Percentiles rank a stretch among this genome's conserved stretches.
Evolutionary conservation across 2,113 vertebrate genomes (phyloP).

Genomic region (Elaphurus davidianus): DNA sequence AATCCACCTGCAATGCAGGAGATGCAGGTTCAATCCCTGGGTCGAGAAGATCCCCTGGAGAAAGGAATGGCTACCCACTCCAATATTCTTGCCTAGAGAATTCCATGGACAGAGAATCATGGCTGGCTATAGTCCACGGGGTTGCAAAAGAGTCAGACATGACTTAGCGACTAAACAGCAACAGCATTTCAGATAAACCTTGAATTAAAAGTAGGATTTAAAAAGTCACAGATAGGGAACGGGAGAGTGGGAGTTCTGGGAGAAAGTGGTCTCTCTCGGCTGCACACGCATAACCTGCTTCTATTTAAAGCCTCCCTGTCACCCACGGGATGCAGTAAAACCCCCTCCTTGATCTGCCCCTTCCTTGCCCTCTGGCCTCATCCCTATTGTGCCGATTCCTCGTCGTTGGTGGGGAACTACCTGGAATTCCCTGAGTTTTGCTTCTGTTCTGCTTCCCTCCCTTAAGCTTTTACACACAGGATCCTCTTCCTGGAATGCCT

Average conservation of each 20-base stretch:
- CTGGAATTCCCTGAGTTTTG: background rate
- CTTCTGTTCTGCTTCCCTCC: background rate
- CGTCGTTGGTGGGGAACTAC: accelerated
- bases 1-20: background rate
- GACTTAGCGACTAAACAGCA: background rate
- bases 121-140: background rate
- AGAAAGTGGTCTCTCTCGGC: background rate
- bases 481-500: background rate
- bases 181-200: background rate
- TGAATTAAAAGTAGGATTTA: background rate
- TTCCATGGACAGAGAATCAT: background rate
- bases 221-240: accelerated
- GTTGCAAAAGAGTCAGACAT: background rate
- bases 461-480: background rate
- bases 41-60: background rate
- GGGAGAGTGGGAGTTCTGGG: background rate
- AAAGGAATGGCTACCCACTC: background rate
- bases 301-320: background rate
- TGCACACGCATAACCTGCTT: background rate
- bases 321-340: background rate
- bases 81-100: background rate
- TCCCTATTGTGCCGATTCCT: background rate
- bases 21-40: background rate
- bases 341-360: background rate
- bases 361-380: background rate